Conservation (phyloP, 2,113 vertebrate genomes). For the Lepidothrix coronata region DNA sequence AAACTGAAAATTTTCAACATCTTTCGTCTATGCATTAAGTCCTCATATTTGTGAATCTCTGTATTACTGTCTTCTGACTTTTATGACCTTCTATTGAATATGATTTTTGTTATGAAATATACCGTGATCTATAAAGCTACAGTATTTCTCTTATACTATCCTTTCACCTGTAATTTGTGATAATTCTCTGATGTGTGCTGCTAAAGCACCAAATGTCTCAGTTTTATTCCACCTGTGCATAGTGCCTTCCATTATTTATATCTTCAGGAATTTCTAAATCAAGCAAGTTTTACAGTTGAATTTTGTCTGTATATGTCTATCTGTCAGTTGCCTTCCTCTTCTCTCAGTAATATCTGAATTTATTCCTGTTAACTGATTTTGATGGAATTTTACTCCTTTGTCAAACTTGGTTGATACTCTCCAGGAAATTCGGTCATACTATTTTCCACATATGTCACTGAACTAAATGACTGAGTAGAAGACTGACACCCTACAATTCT, state of each 20-base stretch:
- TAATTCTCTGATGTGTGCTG: not conserved
- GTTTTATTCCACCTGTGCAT: not conserved
- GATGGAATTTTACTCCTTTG: not conserved
- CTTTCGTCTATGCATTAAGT: not conserved
- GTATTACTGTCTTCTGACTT: not conserved
- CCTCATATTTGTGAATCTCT: not conserved
- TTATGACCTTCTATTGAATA: not conserved
- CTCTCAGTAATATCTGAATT: not conserved
- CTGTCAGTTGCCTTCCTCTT: constrained; percentile 20
- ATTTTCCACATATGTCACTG: not conserved
- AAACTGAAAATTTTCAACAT: not conserved
- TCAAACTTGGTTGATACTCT: not conserved
- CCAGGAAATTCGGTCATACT: not conserved
- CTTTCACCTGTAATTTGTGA: not conserved
- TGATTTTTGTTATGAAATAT: not conserved
- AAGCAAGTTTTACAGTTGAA: not conserved
- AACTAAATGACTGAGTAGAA: not conserved
- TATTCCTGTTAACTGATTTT: not conserved
- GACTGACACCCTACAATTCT: not conserved
- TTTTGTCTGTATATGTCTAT: constrained; percentile 37
- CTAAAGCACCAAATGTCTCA: not conserved
- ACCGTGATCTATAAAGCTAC: not conserved
- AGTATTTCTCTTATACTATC: not conserved
- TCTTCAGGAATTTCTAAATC: constrained; percentile 9
- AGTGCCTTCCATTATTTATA: not conserved